Percentiles rank a stretch among this genome's conserved stretches.
phyloP scores from a whole-genome alignment of 1,140 invertebrate species.

The Marisa cornuarietis region DNA sequence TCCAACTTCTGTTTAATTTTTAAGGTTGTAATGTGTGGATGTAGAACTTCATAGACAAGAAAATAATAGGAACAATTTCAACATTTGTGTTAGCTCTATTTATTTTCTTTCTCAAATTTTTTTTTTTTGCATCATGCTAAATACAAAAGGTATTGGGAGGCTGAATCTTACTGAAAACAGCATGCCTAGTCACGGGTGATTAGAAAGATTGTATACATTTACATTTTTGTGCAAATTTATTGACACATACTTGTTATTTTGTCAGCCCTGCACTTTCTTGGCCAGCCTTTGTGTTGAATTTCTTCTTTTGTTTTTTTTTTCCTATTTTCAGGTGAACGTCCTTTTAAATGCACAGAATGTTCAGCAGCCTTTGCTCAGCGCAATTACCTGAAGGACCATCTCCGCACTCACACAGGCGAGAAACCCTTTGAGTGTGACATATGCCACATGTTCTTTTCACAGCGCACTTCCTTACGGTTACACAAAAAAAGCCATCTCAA shows the following conservation, averaged over 20 bases:
- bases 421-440: slow-evolving; percentile 20
- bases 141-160: background rate
- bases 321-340: slow-evolving; percentile 13
- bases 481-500: slow-evolving; percentile 23
- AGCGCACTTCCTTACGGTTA: slow-evolving; percentile 20
- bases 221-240: background rate
- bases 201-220: background rate
- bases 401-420: slow-evolving; percentile 21
- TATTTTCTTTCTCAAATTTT: no score
- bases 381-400: slow-evolving; percentile 19
- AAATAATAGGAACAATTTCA: background rate
- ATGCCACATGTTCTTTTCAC: slow-evolving; percentile 8
- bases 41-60: no score
- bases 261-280: background rate
- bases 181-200: background rate
- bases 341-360: slow-evolving; percentile 19
- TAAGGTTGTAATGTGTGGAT: no score
- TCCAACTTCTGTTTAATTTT: no score
- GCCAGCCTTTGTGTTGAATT: background rate
- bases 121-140: no score
- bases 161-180: background rate
- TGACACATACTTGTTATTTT: background rate
- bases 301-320: background rate
- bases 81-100: background rate
- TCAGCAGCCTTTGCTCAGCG: slow-evolving; percentile 22